Evolutionary conservation across 2,888 invertebrate genomes (phyloP).

Genomic region (Tupiocoris notatus): DNA sequence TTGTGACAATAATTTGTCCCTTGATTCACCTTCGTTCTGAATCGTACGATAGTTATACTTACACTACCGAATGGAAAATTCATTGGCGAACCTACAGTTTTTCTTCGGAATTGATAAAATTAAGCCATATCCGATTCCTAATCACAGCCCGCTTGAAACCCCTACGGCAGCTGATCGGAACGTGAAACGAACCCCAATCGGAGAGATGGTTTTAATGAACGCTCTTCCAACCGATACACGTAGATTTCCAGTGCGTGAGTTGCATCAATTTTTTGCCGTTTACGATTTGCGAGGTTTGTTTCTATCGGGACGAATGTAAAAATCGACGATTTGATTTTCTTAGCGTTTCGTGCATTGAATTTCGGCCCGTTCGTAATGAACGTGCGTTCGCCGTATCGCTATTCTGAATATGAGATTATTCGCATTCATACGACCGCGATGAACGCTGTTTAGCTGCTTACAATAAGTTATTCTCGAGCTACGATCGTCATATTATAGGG

Average conservation of each 20-base stretch:
- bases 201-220: conserved; percentile 1
- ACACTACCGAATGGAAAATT: too few species aligned
- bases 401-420: too few species aligned
- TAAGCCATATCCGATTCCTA: background rate
- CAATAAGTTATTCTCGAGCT: too few species aligned
- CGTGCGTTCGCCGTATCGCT: background rate
- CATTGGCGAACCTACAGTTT: too few species aligned
- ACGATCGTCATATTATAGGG: too few species aligned
- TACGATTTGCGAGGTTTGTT: background rate
- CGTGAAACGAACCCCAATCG: conserved; percentile 11
- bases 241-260: conserved; percentile 21
- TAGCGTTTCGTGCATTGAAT: background rate
- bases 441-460: background rate
- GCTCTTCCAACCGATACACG: background rate
- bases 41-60: too few species aligned
- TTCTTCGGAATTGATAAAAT: background rate
- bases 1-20: too few species aligned
- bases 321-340: background rate
- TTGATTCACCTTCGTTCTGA: too few species aligned
- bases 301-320: background rate
- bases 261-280: conserved; percentile 17
- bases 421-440: background rate
- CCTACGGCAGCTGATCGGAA: conserved; percentile 24
- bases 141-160: conserved; percentile 18
- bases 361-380: background rate